Evolutionary conservation across 2,797 vertebrate species (phyloP).

Genomic region (Spinibarbus caldwelli): DNA sequence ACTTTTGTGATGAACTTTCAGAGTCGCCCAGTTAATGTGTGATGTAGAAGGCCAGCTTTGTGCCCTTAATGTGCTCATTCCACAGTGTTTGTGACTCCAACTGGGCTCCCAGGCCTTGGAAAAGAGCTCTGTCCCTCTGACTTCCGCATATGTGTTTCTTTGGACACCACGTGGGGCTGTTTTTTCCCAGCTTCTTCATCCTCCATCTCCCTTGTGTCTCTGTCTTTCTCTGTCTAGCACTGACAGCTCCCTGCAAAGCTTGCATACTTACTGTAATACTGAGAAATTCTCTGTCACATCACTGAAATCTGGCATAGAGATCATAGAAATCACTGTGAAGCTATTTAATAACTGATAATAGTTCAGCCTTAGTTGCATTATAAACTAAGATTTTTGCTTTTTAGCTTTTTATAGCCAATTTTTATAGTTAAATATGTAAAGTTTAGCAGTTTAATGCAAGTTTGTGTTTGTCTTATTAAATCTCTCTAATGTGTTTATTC

Average conservation of each 20-base stretch:
- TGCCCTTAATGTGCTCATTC: conserved; percentile 56
- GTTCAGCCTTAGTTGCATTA: not conserved
- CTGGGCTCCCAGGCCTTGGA: conserved; percentile 53
- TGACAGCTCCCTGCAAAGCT: conserved; percentile 20
- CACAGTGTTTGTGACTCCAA: conserved; percentile 41
- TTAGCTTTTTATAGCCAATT: not conserved
- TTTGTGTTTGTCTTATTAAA: not conserved
- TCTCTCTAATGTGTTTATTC: conserved; percentile 15
- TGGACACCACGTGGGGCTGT: conserved; percentile 15
- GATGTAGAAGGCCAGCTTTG: conserved; percentile 55
- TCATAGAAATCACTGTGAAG: not conserved
- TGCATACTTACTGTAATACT: conserved; percentile 26
- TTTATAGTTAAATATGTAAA: not conserved
- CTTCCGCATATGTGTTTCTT: conserved; percentile 41
- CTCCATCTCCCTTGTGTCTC: not conserved
- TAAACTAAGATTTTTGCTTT: not conserved
- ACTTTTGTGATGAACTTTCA: conserved; percentile 60
- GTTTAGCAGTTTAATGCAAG: not conserved
- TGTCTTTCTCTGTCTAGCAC: not conserved
- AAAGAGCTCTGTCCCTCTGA: conserved; percentile 19
- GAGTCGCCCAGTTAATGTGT: conserved; percentile 53
- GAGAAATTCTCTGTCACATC: not conserved
- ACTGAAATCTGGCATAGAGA: not conserved
- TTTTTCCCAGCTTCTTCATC: conserved; percentile 3
- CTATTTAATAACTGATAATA: conserved; percentile 4